Evolutionary conservation across 2,113 vertebrate genomes (phyloP).

Genomic region (Callopanchax toddi): DNA sequence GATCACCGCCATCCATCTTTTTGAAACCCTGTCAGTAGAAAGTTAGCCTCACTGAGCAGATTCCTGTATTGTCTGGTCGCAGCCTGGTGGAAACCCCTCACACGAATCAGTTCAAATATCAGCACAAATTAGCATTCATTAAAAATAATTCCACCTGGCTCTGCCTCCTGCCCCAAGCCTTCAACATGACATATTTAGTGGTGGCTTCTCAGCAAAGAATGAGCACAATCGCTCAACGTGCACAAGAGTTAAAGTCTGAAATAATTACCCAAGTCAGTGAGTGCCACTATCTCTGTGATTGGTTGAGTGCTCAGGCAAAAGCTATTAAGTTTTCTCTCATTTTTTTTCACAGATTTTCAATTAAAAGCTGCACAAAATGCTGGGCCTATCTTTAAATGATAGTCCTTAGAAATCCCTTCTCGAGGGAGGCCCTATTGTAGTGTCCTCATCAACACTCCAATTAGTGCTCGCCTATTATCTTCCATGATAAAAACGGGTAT

Average conservation of each 20-base stretch:
- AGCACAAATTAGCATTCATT: constrained; percentile 61
- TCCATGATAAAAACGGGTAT: constrained; percentile 67
- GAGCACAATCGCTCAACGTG: constrained; percentile 41
- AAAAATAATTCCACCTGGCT: constrained; percentile 23
- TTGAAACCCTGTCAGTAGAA: constrained; percentile 38
- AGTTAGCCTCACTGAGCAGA: constrained; percentile 16
- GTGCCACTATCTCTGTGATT: constrained; percentile 72
- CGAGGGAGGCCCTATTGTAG: constrained; percentile 67
- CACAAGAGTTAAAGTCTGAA: constrained; percentile 72
- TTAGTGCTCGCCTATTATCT: constrained; percentile 73
- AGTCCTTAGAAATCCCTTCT: constrained; percentile 62
- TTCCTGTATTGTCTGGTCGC: not conserved
- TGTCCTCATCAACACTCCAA: constrained; percentile 74
- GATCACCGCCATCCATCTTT: constrained; percentile 68
- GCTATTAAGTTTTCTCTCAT: constrained; percentile 73
- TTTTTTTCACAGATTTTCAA: constrained; percentile 69
- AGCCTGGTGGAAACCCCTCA: constrained; percentile 33
- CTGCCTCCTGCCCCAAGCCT: constrained; percentile 8
- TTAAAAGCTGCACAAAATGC: constrained; percentile 71
- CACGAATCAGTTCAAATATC: constrained; percentile 55
- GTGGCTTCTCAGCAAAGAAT: constrained; percentile 42
- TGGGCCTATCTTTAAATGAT: constrained; percentile 73
- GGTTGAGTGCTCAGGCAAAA: constrained; percentile 77
- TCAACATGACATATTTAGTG: constrained; percentile 49
- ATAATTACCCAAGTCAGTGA: constrained; percentile 78